phyloP scores from a whole-genome alignment of 1,140 invertebrate genomes.

The Pseudomyrmex dendroicus region DNA sequence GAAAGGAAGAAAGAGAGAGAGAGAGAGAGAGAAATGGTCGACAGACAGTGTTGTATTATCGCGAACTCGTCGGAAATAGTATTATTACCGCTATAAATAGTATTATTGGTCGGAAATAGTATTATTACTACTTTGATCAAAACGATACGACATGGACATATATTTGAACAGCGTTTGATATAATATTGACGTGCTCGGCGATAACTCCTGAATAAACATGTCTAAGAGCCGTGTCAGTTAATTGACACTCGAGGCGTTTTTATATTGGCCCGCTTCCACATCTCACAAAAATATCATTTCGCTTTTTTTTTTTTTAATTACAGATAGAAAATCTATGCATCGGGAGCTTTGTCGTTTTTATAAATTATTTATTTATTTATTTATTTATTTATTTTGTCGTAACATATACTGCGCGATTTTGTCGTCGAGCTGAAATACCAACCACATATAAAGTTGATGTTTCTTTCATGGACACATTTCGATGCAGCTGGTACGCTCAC shows the following conservation, averaged over 20 bases:
- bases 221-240: constrained; percentile 8
- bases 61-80: too few relatives aligned
- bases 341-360: background rate
- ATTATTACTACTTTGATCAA: background rate
- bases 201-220: background rate
- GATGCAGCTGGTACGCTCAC: background rate
- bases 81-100: too few relatives aligned
- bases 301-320: background rate
- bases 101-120: background rate
- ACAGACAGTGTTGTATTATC: too few relatives aligned
- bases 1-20: too few relatives aligned
- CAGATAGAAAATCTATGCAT: constrained; percentile 22
- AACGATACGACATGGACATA: background rate
- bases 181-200: background rate
- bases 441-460: constrained; percentile 10
- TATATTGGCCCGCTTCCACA: constrained; percentile 6
- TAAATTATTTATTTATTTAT: too few relatives aligned
- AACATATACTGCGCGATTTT: background rate
- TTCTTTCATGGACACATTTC: background rate
- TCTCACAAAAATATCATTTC: background rate
- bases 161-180: constrained; percentile 11
- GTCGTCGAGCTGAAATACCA: background rate
- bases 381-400: background rate
- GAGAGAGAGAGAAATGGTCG: too few relatives aligned
- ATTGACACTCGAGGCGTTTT: constrained; percentile 18